Conservation (phyloP, 2,113 vertebrate genomes). For the Taurulus bubalis region DNA sequence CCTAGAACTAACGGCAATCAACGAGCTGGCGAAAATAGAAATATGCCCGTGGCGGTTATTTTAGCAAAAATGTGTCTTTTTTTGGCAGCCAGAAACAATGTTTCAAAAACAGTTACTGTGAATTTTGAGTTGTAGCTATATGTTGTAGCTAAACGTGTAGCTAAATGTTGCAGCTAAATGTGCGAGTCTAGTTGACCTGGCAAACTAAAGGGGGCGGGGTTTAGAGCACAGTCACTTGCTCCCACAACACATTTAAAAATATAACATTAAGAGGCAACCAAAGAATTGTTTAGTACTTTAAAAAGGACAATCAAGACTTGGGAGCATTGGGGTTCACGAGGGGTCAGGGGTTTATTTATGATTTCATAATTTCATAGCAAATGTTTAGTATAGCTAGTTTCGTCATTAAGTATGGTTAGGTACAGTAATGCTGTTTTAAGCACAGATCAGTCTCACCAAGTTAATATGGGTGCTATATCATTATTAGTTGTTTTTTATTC, state of each 20-base stretch:
- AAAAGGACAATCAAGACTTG: not conserved
- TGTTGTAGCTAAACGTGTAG: no score
- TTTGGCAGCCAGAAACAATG: not conserved
- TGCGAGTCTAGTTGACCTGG: not conserved
- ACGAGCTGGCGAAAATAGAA: not conserved
- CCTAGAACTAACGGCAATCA: not conserved
- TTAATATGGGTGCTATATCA: not conserved
- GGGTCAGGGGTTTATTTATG: not conserved
- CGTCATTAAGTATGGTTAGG: conserved; percentile 24
- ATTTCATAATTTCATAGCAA: not conserved
- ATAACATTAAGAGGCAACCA: not conserved
- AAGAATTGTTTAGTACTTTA: not conserved
- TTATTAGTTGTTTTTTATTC: not conserved
- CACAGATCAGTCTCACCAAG: conserved; percentile 1
- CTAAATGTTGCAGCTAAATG: not conserved
- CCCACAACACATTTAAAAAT: not conserved
- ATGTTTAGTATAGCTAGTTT: conserved; percentile 15
- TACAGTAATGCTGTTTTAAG: conserved; percentile 9
- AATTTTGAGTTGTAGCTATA: not conserved
- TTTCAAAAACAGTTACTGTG: not conserved
- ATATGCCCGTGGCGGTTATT: not conserved
- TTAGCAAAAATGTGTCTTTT: no score
- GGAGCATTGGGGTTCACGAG: not conserved
- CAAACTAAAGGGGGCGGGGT: not conserved
- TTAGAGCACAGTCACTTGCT: conserved; percentile 4